Percentiles rank a stretch among this genome's conserved stretches.
Evolutionary conservation across 2,888 invertebrate species (phyloP).

Genomic region (Dynastes hyllus): DNA sequence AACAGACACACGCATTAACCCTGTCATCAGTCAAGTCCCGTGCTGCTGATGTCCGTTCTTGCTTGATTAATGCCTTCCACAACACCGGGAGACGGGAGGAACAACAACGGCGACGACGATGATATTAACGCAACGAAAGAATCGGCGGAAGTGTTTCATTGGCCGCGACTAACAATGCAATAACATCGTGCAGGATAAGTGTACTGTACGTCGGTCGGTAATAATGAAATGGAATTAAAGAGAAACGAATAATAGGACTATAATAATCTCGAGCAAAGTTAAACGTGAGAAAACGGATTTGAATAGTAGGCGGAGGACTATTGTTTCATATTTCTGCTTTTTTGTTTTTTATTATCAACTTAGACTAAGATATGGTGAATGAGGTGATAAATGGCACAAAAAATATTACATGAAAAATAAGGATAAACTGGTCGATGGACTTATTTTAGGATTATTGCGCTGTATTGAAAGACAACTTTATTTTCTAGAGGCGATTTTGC

Average conservation of each 20-base stretch:
- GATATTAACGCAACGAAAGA: conserved; percentile 25
- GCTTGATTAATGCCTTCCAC: conserved; percentile 27
- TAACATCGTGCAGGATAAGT: neutral
- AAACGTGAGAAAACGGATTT: conserved; percentile 17
- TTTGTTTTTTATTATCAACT: too few relatives aligned
- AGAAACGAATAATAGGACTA: conserved; percentile 5
- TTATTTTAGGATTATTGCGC: too few relatives aligned
- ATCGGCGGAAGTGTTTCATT: conserved; percentile 27
- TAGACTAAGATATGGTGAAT: too few relatives aligned
- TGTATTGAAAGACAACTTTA: too few relatives aligned
- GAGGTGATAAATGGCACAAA: too few relatives aligned
- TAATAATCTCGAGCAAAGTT: conserved; percentile 1
- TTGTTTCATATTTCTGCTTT: neutral
- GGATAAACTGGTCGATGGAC: too few relatives aligned
- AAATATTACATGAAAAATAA: too few relatives aligned
- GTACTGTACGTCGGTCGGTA: neutral
- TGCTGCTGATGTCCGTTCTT: conserved; percentile 20
- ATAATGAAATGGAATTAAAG: conserved; percentile 21
- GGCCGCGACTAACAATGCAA: conserved; percentile 10
- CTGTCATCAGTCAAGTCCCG: conserved; percentile 36
- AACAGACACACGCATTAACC: conserved; percentile 40
- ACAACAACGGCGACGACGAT: neutral
- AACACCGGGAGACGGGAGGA: conserved; percentile 27
- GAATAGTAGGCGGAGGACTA: neutral
- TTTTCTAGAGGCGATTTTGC: too few relatives aligned